Conservation (phyloP, 2,888 invertebrate species). For the Sceliomorpha sp. region DNA sequence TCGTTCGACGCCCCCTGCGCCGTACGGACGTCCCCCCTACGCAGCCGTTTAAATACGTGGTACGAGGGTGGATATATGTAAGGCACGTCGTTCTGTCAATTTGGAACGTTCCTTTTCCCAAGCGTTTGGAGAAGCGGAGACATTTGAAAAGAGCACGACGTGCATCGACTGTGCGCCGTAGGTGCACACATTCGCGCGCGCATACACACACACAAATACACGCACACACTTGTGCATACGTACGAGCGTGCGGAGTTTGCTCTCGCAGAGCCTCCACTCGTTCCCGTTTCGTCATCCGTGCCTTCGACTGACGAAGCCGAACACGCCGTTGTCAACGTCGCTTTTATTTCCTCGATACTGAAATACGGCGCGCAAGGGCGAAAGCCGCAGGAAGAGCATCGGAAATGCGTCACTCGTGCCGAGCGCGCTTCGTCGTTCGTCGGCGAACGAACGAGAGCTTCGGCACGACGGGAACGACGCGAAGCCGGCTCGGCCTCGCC, state of each 20-base stretch:
- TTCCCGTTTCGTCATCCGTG: constrained; percentile 36
- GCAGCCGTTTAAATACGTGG: too few relatives aligned
- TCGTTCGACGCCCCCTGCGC: too few relatives aligned
- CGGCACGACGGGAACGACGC: too few relatives aligned
- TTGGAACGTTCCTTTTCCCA: constrained; percentile 4
- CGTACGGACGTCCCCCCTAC: too few relatives aligned
- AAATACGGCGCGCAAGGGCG: constrained; percentile 28
- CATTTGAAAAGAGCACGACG: constrained; percentile 33
- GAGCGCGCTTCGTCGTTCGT: too few relatives aligned
- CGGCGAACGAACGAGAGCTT: too few relatives aligned
- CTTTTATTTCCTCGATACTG: constrained; percentile 10
- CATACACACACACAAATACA: neutral
- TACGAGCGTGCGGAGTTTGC: constrained; percentile 4
- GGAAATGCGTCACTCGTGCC: too few relatives aligned
- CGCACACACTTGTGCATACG: constrained; percentile 2
- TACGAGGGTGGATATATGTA: too few relatives aligned
- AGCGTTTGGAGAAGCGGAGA: constrained; percentile 17
- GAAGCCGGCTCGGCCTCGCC: too few relatives aligned
- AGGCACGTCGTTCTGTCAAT: constrained; percentile 6
- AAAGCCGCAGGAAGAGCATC: too few relatives aligned
- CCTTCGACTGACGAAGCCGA: constrained; percentile 39
- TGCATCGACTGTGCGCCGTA: constrained; percentile 27
- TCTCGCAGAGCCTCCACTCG: constrained; percentile 37
- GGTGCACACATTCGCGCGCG: neutral
- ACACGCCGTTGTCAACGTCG: constrained; percentile 10